Percentiles rank a stretch among this genome's conserved stretches.
Evolutionary conservation across 2,888 invertebrate genomes (phyloP).

Genomic region (Parnassius glacialis): DNA sequence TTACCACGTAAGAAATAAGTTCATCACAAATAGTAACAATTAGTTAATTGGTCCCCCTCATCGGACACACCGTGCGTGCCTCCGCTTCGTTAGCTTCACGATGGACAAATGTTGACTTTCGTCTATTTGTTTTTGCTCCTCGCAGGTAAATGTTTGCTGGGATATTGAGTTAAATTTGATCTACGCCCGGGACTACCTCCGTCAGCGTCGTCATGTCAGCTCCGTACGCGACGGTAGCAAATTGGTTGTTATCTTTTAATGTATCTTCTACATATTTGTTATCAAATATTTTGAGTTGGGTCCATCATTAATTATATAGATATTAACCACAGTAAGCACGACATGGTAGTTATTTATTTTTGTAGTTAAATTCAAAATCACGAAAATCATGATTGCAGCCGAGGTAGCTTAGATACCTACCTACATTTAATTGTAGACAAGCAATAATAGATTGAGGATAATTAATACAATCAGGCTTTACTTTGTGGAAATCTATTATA

Average conservation of each 20-base stretch:
- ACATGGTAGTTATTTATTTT: too few relatives aligned
- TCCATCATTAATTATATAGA: background rate
- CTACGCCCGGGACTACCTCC: conserved; percentile 3
- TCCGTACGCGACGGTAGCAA: conserved; percentile 1
- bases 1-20: conserved; percentile 17
- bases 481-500: too few relatives aligned
- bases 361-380: too few relatives aligned
- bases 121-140: conserved; percentile 17
- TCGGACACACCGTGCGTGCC: conserved; percentile 29
- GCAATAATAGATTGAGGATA: too few relatives aligned
- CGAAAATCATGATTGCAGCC: too few relatives aligned
- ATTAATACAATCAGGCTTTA: too few relatives aligned
- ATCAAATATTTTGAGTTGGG: conserved; percentile 13
- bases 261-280: conserved; percentile 14
- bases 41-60: conserved; percentile 35
- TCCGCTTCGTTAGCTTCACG: conserved; percentile 36
- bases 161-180: conserved; percentile 15
- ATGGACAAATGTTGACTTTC: conserved; percentile 17
- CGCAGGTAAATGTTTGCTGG: conserved; percentile 21
- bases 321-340: background rate
- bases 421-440: too few relatives aligned
- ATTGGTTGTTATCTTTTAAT: conserved; percentile 19
- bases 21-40: conserved; percentile 34
- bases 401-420: too few relatives aligned
- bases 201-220: background rate